phyloP scores from a whole-genome alignment of 2,797 vertebrate species.

The Microctenopoma steveboyesi region DNA sequence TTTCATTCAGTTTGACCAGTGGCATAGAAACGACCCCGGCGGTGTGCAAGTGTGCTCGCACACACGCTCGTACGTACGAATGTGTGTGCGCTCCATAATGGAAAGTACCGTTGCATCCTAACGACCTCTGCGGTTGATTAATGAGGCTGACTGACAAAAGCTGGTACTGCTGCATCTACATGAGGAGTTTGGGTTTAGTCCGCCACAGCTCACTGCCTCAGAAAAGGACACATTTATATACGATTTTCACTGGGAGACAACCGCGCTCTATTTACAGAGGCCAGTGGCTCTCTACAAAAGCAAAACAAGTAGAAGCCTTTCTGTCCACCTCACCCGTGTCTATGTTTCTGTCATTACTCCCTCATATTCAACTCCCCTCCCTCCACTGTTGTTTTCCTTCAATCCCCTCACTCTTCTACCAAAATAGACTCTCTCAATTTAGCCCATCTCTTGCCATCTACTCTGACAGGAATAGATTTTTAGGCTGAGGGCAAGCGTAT shows the following conservation, averaged over 20 bases:
- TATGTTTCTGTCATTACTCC: conserved; percentile 19
- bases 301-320: conserved; percentile 41
- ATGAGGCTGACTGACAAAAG: conserved; percentile 53
- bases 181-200: conserved; percentile 19
- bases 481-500: conserved; percentile 59
- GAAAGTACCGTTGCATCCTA: conserved; percentile 31
- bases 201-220: conserved; percentile 52
- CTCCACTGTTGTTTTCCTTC: conserved; percentile 50
- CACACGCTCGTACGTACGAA: conserved; percentile 7
- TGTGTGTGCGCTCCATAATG: conserved; percentile 27
- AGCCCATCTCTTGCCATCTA: conserved; percentile 69
- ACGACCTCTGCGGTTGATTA: conserved; percentile 51
- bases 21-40: conserved; percentile 56
- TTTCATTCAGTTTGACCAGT: conserved; percentile 72
- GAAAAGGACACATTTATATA: conserved; percentile 32
- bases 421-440: conserved; percentile 71
- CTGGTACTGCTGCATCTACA: conserved; percentile 40
- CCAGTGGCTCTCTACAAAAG: conserved; percentile 32
- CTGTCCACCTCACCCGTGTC: conserved; percentile 16
- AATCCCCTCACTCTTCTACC: conserved; percentile 61
- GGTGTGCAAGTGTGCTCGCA: conserved; percentile 8
- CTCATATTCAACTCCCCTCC: conserved; percentile 1
- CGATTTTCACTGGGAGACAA: conserved; percentile 46
- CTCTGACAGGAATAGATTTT: conserved; percentile 77
- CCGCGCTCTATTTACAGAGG: conserved; percentile 43